phyloP scores from a whole-genome alignment of 2,888 invertebrate genomes.

The Caenorhabditis afra region DNA sequence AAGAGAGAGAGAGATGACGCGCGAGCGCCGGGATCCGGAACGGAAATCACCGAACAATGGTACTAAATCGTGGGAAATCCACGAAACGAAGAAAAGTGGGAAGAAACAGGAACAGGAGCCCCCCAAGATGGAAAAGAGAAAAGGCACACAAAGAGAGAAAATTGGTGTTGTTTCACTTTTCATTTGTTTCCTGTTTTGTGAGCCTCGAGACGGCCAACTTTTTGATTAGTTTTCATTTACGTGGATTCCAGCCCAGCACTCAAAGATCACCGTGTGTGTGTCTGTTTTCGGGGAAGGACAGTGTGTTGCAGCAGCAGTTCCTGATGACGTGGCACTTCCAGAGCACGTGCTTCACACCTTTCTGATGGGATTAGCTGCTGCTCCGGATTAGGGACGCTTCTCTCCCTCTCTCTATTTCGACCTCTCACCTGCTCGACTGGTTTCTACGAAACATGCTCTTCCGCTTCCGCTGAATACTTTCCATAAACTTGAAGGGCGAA shows the following conservation, averaged over 20 bases:
- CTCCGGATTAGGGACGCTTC: conserved; percentile 1
- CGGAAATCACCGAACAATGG: conserved; percentile 41
- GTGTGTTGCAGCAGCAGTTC: too few relatives aligned
- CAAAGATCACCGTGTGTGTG: too few relatives aligned
- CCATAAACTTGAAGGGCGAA: conserved; percentile 49
- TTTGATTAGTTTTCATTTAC: conserved; percentile 1
- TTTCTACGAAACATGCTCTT: conserved; percentile 57
- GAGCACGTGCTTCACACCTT: too few relatives aligned
- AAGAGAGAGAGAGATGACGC: conserved; percentile 15
- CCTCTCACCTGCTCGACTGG: conserved; percentile 56
- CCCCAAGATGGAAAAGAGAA: too few relatives aligned
- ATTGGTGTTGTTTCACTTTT: too few relatives aligned
- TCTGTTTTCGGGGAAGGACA: too few relatives aligned
- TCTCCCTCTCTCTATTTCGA: background rate
- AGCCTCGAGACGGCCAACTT: too few relatives aligned
- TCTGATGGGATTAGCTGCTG: conserved; percentile 10
- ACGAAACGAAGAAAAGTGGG: background rate
- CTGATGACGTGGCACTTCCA: background rate
- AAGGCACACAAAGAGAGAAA: conserved; percentile 3
- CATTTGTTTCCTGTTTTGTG: too few relatives aligned
- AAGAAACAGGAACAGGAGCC: conserved; percentile 9
- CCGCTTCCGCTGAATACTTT: conserved; percentile 49
- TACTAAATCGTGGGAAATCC: conserved; percentile 53
- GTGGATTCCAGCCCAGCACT: background rate
- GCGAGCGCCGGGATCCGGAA: conserved; percentile 16